Evolutionary conservation across 2,797 vertebrate genomes (phyloP).

Genomic region (Gymnodraco acuticeps): DNA sequence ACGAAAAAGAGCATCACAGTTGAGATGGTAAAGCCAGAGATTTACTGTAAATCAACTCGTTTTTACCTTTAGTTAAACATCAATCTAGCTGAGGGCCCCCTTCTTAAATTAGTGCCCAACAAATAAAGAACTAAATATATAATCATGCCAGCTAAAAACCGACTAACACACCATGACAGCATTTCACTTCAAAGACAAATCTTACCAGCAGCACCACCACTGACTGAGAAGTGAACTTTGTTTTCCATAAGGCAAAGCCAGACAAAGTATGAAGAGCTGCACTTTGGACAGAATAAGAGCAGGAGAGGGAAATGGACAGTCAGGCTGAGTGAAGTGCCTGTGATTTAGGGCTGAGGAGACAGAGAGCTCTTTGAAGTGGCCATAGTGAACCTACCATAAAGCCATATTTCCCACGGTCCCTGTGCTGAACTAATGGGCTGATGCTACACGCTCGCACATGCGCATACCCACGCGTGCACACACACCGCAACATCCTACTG

Average conservation of each 20-base stretch:
- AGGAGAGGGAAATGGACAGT: not conserved
- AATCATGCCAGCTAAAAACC: not conserved
- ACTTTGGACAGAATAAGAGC: constrained; percentile 7
- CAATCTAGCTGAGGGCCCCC: too few species aligned
- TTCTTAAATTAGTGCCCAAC: not conserved
- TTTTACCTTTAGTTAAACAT: too few species aligned
- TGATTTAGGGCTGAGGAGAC: constrained; percentile 43
- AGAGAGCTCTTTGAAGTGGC: constrained; percentile 48
- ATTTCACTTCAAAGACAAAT: constrained; percentile 3
- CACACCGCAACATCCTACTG: constrained; percentile 28
- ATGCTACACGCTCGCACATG: constrained; percentile 35
- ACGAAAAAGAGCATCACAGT: not conserved
- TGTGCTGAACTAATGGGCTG: constrained; percentile 60
- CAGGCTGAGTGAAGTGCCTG: constrained; percentile 7
- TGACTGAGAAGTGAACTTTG: not conserved
- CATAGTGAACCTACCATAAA: constrained; percentile 32
- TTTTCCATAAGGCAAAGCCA: not conserved
- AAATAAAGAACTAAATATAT: constrained; percentile 6
- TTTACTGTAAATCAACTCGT: too few species aligned
- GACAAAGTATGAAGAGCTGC: constrained; percentile 14
- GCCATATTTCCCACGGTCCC: constrained; percentile 62
- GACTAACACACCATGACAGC: constrained; percentile 15
- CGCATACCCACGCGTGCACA: constrained; percentile 6
- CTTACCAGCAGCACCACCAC: constrained; percentile 16
- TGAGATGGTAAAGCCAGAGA: too few species aligned